Conservation (phyloP, 1,140 invertebrate species). For the Drosophila ercepeae region DNA sequence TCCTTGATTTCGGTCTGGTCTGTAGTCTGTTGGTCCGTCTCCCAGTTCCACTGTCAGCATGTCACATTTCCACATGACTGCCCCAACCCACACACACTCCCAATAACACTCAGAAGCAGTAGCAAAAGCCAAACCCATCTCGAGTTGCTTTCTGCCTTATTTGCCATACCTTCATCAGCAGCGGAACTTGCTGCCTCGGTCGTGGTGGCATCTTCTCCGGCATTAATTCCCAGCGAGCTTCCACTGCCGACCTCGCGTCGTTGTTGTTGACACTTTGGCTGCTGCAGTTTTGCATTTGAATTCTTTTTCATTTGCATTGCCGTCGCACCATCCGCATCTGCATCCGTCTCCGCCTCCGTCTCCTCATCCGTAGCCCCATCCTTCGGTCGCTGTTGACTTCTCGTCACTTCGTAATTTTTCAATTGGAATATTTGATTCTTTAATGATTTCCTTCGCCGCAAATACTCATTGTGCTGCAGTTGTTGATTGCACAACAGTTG, state of each 20-base stretch:
- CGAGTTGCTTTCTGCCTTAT: slow-evolving; percentile 63
- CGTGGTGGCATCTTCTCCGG: slow-evolving; percentile 57
- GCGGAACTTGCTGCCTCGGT: slow-evolving; percentile 60
- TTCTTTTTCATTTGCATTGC: slow-evolving; percentile 70
- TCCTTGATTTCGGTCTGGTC: slow-evolving; percentile 72
- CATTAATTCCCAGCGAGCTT: slow-evolving; percentile 76
- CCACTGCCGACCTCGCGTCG: slow-evolving; percentile 47
- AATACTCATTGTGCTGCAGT: slow-evolving; percentile 82
- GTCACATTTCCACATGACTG: slow-evolving; percentile 71
- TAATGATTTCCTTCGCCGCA: slow-evolving; percentile 83
- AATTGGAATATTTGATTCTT: slow-evolving; percentile 84
- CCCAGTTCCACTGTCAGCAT: slow-evolving; percentile 36
- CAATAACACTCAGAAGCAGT: slow-evolving; percentile 9
- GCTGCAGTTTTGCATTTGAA: slow-evolving; percentile 75
- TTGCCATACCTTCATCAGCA: slow-evolving; percentile 81
- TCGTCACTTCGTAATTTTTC: slow-evolving; percentile 78
- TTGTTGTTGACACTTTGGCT: slow-evolving; percentile 57
- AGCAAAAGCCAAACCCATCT: slow-evolving; percentile 14
- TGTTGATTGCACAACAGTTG: slow-evolving; percentile 84
- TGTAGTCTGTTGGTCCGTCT: slow-evolving; percentile 50
- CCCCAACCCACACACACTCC: slow-evolving; percentile 33
- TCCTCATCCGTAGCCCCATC: slow-evolving; percentile 9
- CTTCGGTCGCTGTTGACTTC: slow-evolving; percentile 57
- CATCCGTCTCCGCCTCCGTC: slow-evolving; percentile 6
- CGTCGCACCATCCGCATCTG: slow-evolving; percentile 18